A percentile compares a stretch with the other conserved stretches of the same genome.
Evolutionary conservation across 2,888 invertebrate species (phyloP).

Genomic region (Melipona bicolor): DNA sequence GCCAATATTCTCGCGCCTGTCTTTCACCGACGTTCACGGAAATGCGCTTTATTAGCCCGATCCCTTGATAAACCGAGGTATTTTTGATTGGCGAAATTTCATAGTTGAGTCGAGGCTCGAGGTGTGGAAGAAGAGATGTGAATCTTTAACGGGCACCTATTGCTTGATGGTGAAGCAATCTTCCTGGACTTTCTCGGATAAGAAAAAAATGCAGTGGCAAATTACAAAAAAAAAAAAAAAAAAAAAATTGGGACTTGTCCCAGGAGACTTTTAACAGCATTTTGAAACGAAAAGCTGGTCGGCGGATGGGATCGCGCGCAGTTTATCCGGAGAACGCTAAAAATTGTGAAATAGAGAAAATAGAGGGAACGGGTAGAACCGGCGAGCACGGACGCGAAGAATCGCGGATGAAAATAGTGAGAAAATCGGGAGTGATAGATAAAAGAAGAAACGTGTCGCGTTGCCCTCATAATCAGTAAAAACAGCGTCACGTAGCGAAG

Average conservation of each 20-base stretch:
- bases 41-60: slow-evolving; percentile 15
- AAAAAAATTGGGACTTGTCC: too few relatives aligned
- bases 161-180: too few relatives aligned
- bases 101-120: too few relatives aligned
- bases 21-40: slow-evolving; percentile 8
- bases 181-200: too few relatives aligned
- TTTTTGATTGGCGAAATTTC: neutral
- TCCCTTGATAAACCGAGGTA: neutral
- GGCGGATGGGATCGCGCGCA: neutral
- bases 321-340: neutral
- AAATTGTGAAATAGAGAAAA: slow-evolving; percentile 18
- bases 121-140: too few relatives aligned
- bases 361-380: neutral
- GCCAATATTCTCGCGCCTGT: neutral
- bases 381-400: neutral
- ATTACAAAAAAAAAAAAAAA: too few relatives aligned
- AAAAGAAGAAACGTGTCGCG: slow-evolving; percentile 58
- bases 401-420: neutral
- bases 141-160: too few relatives aligned
- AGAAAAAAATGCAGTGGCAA: too few relatives aligned
- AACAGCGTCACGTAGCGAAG: slow-evolving; percentile 46
- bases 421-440: slow-evolving; percentile 20
- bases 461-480: slow-evolving; percentile 43
- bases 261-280: too few relatives aligned
- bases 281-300: neutral